Evolutionary conservation across 2,888 invertebrate species (phyloP), one percentile per base, ranked within the genome.

Genomic region (Coelopa pilipes): DNA sequence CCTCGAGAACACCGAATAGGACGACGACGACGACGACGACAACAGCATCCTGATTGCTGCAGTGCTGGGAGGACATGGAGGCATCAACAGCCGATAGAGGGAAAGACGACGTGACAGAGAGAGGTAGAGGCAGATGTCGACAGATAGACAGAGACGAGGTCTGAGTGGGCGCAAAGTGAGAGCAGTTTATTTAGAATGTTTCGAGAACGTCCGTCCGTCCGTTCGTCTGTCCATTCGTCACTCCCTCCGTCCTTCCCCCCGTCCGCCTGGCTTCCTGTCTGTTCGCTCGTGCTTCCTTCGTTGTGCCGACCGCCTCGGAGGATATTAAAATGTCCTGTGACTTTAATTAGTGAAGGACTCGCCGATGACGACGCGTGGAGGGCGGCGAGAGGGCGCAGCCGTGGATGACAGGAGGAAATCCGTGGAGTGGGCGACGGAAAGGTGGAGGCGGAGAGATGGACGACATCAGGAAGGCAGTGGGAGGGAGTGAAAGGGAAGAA

Each of bases 291-390:
- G 21, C 65, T 19, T 49, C n/a, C 24, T 12, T 21, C 15, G 45
- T 49, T 15, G 66, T 49, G 2, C 34, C 34, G 2, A 4, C 34
- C 34, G 2, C 34, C 7, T 34, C 34, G 34, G 7, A 34, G 34
- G 34, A 34, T 34, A 66, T 66, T 66, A 66, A 66, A 66, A 50
- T 66, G 13, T 66, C 24, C 66, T 50, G 17, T 50, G 66, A 66
- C 66, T 66, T 66, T 66, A 66, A 66, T 66, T 66, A 66, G 66
- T 66, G 49, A 65, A 24, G 19, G 12, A 24, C 57, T 62, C 24
- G 17, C 63, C n/a, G 66, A 15, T 34, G 34, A 21, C 24, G 15
- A 11, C 21, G 12, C 15, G 60, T 15, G 24, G 34, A 34, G 34
- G 34, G 7, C 7, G 34, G 34, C 4, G 34, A 2, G 34, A 34